Base-by-base conservation (phyloP, 2,113 vertebrate species). In the Peromyscus polionotus region DNA sequence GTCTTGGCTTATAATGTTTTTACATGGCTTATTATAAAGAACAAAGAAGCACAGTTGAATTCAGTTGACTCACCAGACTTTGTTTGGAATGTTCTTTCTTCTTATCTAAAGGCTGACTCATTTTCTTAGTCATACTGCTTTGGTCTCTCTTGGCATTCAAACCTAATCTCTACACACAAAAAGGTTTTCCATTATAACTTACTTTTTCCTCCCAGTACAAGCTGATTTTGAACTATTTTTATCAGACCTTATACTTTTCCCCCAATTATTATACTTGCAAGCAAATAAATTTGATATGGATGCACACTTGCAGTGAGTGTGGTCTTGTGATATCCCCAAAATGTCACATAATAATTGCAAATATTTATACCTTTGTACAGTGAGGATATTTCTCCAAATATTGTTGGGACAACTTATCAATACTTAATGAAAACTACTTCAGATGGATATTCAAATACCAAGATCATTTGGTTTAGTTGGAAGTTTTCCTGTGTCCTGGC, bases 381-480 rank as follows among this genome's bases (percentile, higher is more conserved):
- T 9, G 67, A 10, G 14, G 24, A 61, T 75, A 91, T 88, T 88
- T 96, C 61, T 94, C 42, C n/a, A 65, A 88, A 45, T 80, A 80
- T 63, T 94, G 26, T 93, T 77, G 63, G 77, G 13, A 61, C 76
- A 88, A 95, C 2, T n/a, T 61, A 79, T 75, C 79, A 61, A 12
- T 86, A 22, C 16, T 87, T 77, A 93, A 68, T n/a, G 67, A 91
- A 85, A 91, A 83, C 36, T 88, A 42, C 86, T 85, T 70, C 88
- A 88, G 90, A 95, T n/a, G 39, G 45, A 94, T 67, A 54, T 19
- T 85, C 31, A 77, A 12, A 90, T 75, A 90, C 36, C 51, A 12
- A 22, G 70, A 81, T 83, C 65, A 51, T 72, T 54, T 26, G 1
- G 5, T 0, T 51, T 51, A 51, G 51, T 51, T 51, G 51, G 51